Evolutionary conservation across 2,888 invertebrate genomes (phyloP).

Genomic region (Sarcophaga carnaria): DNA sequence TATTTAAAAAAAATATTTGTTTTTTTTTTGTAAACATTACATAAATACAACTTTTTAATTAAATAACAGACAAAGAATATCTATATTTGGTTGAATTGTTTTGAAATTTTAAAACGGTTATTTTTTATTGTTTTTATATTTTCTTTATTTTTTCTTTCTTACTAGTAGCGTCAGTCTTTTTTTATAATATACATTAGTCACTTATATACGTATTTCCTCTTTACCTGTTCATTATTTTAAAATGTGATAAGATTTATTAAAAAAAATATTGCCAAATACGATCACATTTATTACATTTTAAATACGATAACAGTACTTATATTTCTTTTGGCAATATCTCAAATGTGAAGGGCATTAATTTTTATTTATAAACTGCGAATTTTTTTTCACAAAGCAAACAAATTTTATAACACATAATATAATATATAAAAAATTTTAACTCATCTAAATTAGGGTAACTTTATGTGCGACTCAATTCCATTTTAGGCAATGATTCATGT

Average conservation of each 20-base stretch:
- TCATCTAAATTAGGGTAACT: too few relatives aligned
- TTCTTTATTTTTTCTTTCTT: not conserved
- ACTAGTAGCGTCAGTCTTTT: not conserved
- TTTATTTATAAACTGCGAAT: not conserved
- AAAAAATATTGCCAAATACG: not conserved
- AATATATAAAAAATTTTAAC: too few relatives aligned
- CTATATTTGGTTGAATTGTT: too few relatives aligned
- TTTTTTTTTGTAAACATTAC: not conserved
- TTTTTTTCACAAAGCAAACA: not conserved
- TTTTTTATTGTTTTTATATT: not conserved
- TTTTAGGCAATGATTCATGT: too few relatives aligned
- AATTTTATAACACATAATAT: too few relatives aligned
- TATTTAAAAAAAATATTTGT: not conserved
- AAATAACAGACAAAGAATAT: not conserved
- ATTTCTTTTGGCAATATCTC: not conserved
- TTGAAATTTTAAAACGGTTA: not conserved
- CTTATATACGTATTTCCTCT: not conserved
- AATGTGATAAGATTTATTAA: conserved; percentile 29
- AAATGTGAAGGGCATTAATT: conserved; percentile 9
- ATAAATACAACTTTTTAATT: not conserved
- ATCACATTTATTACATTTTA: not conserved
- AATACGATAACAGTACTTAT: not conserved
- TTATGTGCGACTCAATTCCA: too few relatives aligned
- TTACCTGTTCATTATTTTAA: conserved; percentile 12
- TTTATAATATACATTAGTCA: not conserved